Base-by-base conservation (phyloP, 2,113 vertebrate genomes). In the Dolichallabes microphthalmus region DNA sequence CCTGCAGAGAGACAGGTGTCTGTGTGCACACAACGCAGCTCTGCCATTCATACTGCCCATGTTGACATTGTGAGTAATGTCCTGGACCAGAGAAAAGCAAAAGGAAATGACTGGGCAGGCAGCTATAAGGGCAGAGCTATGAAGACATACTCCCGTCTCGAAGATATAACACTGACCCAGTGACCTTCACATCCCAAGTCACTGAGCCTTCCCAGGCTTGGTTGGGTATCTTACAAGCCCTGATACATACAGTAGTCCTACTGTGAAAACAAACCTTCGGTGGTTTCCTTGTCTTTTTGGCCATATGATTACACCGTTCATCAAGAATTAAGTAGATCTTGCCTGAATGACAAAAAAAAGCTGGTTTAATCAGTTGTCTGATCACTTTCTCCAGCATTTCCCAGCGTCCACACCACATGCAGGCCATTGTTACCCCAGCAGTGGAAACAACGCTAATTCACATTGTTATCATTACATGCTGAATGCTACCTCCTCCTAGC, bases 41-140 rank as follows among this genome's bases (percentile, higher is more conserved):
- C 50, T 83, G 82, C 76, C 74, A 78, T 75, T 75, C 60, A 53
- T 82, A 75, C 83, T 85, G 39, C 68, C 60, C 78, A 84, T 90
- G 69, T 88, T 50, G 50, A 88, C 81, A 66, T 69, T 89, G 82
- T 91, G 90, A 91, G 92, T 92, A 89, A 92, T 91, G 89, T 91
- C 90, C 89, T 88, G 90, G 89, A 80, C 64, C 27, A 84, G 85
- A 82, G 71, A 69, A 15, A 71, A 60, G 86, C 82, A 90, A 86
- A 82, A 39, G 89, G 91, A 93, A 92, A 90, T 73, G 61, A 88
- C 74, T 39, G 63, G 61, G 50, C 66, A 52, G 83, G 85, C 78
- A 83, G 83, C 64, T 83, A 82, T 50, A 5, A 83, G 80, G 64
- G 82, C 85, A 69, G 77, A 86, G 77, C 82, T 81, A 77, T 64